phyloP scores from a whole-genome alignment of 2,888 invertebrate genomes.

The Mylabris sibirica region DNA sequence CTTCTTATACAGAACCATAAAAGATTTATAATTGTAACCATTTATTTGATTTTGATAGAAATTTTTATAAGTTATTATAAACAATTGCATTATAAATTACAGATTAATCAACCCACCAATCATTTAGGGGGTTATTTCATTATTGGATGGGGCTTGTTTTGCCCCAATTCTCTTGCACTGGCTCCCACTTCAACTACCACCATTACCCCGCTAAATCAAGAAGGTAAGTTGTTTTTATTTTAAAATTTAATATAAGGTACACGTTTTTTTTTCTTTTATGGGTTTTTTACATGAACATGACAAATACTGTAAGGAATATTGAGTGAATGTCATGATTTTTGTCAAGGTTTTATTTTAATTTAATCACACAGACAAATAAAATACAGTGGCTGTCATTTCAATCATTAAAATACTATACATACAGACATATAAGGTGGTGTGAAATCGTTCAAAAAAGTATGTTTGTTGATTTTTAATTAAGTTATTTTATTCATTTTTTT shows the following conservation, averaged over 20 bases:
- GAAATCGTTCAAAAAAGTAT: too few species aligned
- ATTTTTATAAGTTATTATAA: too few species aligned
- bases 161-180: slow-evolving; percentile 61
- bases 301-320: too few species aligned
- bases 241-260: neutral
- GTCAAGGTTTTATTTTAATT: neutral
- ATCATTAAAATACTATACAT: too few species aligned
- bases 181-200: slow-evolving; percentile 62
- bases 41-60: neutral
- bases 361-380: neutral
- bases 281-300: too few species aligned
- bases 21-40: too few species aligned
- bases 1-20: neutral
- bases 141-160: slow-evolving; percentile 61
- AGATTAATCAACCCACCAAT: slow-evolving; percentile 21
- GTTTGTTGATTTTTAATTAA: too few species aligned
- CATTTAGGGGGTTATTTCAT: slow-evolving; percentile 28
- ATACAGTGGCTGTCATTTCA: too few species aligned
- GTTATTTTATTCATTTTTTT: too few species aligned
- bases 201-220: slow-evolving; percentile 62
- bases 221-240: slow-evolving; percentile 52
- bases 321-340: neutral
- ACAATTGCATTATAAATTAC: slow-evolving; percentile 10
- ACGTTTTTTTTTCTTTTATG: too few species aligned
- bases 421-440: too few species aligned